Evolutionary conservation across 2,113 vertebrate species (phyloP), one percentile per base, ranked within the genome.

Genomic region (Halichoerus grypus): DNA sequence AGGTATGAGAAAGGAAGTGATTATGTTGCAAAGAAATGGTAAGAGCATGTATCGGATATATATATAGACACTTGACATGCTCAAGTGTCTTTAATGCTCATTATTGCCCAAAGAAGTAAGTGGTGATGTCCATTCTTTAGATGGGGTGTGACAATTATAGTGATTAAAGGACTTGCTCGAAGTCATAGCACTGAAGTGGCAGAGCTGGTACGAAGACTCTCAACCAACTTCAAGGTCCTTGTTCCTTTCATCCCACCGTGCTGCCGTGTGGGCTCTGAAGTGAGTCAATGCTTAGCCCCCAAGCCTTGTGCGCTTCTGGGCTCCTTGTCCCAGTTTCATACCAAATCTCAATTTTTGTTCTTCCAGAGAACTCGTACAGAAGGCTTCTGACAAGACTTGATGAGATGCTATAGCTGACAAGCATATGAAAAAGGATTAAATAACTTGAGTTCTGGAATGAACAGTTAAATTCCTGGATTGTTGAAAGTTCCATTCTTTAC

Each of bases 231-330:
- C 10, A 63, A 65, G 76, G 49, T 57, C 13, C 22, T 1, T 18
- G 31, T 28, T 53, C 8, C 33, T 74, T 61, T 31, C 14, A 4
- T 28, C 26, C 31, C 31, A 14, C 19, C 1, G 3, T 15, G 26
- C 13, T 46, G 36, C 51, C 26, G 0, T 0, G 39, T 33, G 31
- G 21, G 28, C 16, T 55, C 3, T 12, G 57, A 42, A 7, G 63
- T 24, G 3, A 18, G 53, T 24, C 1, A 1, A 9, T 3, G 2
- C n/a, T 74, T 13, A 15, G 33, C 33, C 49, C 15, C 19, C 39
- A 31, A 9, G 33, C 24, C 15, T 53, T 19, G 15, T 65, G 72
- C 42, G 61, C 28, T 24, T 81, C 51, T 18, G 28, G 24, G 26
- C 33, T 81, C 33, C 46, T 36, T 65, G 46, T 51, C 57, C 55